Conservation (phyloP, 2,797 vertebrate genomes). For the Capromys pilorides region DNA sequence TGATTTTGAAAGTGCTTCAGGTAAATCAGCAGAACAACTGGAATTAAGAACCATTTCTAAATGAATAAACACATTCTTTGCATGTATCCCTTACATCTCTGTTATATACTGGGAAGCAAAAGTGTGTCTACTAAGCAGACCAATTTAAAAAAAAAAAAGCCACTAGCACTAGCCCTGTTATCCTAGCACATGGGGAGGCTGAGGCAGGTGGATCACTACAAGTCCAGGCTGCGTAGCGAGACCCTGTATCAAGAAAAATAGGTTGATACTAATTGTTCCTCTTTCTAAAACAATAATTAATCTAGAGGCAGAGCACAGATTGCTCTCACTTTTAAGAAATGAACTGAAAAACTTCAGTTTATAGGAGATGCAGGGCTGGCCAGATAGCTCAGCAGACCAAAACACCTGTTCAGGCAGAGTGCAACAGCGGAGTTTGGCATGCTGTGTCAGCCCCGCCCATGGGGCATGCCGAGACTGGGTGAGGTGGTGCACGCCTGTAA, state of each 20-base stretch:
- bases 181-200: no score
- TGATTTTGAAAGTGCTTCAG: neutral
- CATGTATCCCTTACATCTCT: neutral
- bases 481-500: no score
- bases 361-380: neutral
- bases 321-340: constrained; percentile 7
- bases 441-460: no score
- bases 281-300: constrained; percentile 13
- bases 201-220: no score
- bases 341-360: neutral
- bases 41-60: neutral
- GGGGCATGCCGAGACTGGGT: no score
- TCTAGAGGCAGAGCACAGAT: constrained; percentile 12
- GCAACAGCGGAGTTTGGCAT: no score
- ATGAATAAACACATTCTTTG: neutral
- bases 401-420: no score
- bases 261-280: neutral
- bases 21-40: neutral
- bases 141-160: neutral
- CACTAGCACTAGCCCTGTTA: neutral
- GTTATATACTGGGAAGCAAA: neutral
- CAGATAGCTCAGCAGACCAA: no score
- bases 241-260: no score
- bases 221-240: no score
- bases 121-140: neutral